A percentile compares a stretch with the other conserved stretches of the same genome.
Evolutionary conservation across 2,888 invertebrate species (phyloP).

Genomic region (Lutraria lutraria): DNA sequence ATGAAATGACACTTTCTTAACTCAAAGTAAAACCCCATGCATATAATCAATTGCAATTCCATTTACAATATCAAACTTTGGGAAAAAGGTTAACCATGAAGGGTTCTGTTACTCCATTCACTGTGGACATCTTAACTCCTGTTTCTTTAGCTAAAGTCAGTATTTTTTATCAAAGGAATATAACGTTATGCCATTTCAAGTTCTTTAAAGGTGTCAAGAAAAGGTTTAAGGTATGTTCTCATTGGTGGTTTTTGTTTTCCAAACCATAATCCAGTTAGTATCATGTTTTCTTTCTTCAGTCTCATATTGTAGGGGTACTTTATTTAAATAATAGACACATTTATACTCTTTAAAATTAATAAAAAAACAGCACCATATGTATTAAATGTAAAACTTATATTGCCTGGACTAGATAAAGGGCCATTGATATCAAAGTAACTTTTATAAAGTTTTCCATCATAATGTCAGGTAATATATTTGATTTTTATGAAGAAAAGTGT

Average conservation of each 20-base stretch:
- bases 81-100: conserved; percentile 54
- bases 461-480: conserved; percentile 30
- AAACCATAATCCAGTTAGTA: conserved; percentile 52
- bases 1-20: conserved; percentile 18
- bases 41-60: conserved; percentile 53
- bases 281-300: conserved; percentile 58
- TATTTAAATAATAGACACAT: conserved; percentile 52
- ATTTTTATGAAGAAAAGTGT: conserved; percentile 16
- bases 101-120: conserved; percentile 60
- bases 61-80: conserved; percentile 36
- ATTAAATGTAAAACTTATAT: conserved; percentile 59
- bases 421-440: conserved; percentile 30
- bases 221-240: conserved; percentile 47
- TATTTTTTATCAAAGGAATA: too few relatives aligned
- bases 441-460: conserved; percentile 56
- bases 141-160: too few relatives aligned
- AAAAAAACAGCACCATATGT: conserved; percentile 58
- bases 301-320: conserved; percentile 46
- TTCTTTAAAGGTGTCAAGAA: background rate
- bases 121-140: too few relatives aligned
- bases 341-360: conserved; percentile 49
- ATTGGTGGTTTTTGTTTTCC: conserved; percentile 50
- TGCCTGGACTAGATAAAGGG: conserved; percentile 37
- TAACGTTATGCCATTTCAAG: too few relatives aligned
- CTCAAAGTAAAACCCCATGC: conserved; percentile 55